These are phyloP conservation scores for Mesocentrotus franciscanus DNA, from an alignment of 53 echinoderm and acorn worm genomes.

Conservation along the genomic window DNA sequence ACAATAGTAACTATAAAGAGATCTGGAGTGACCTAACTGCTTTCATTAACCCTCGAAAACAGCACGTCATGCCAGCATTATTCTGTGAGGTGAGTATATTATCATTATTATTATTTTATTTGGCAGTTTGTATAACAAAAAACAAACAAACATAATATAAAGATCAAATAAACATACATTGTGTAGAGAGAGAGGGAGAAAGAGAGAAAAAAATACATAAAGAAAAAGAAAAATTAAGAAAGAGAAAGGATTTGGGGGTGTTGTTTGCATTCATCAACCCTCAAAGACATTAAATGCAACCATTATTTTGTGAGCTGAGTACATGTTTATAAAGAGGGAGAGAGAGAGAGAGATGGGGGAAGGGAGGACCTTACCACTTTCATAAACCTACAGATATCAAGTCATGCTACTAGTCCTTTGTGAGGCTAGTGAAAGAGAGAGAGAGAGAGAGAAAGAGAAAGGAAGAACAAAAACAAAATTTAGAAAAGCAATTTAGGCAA, in stretches of 20 bases:
- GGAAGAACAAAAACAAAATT: neutral
- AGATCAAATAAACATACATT: no score
- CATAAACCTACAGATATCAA: neutral
- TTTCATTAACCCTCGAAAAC: slow-evolving; percentile 81
- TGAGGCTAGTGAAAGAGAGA: neutral
- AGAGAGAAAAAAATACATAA: no score
- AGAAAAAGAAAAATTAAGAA: no score
- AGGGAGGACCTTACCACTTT: neutral
- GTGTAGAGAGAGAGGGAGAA: no score
- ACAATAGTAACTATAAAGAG: slow-evolving; percentile 72
- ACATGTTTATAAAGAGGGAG: no score
- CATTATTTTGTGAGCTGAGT: slow-evolving; percentile 82
- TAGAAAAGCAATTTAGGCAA: neutral
- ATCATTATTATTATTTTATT: no score
- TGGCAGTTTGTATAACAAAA: no score
- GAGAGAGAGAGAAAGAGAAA: neutral
- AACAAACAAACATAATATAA: no score
- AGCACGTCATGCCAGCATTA: slow-evolving; percentile 73
- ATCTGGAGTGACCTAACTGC: slow-evolving; percentile 78
- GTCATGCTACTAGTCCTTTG: neutral
- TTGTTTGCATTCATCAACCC: slow-evolving; percentile 89
- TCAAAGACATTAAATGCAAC: slow-evolving; percentile 69
- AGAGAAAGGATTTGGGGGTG: no score
- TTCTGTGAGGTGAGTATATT: slow-evolving; percentile 78
- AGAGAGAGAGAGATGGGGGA: no score